Evolutionary conservation across 2,888 invertebrate species (phyloP), one percentile per base, ranked within the genome.

Genomic region (Emesis furor): DNA sequence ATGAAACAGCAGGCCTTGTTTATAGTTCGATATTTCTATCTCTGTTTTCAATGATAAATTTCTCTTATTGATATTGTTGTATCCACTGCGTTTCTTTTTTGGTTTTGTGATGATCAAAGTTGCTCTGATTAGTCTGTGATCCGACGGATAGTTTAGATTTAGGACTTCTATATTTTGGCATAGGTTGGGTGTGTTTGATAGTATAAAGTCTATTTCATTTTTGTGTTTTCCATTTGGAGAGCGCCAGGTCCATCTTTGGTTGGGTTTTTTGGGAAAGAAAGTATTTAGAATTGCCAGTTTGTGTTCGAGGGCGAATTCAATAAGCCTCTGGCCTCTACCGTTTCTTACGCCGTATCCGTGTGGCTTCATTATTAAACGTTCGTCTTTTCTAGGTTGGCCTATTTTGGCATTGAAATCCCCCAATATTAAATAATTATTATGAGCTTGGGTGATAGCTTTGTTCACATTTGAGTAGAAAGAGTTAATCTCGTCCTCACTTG

Each of bases 151-250:
- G 32, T 79, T 80, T 24, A 83, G 10, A 30, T 78, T 86, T 55
- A 86, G n/a, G 8, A 76, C 59, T 76, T 84, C 78, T 10, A 84
- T 72, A 67, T 86, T 86, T 76, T 86, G 65, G 12, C 87, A 81
- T n/a, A 84, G 8, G 0, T 68, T 1, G 12, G 82, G 82, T 35
- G 35, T 51, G 37, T 88, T 89, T 65, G 87, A 82, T 24, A 89
- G 37, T 1, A 89, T 75, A 37, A 39, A 84, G 55, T 88, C 86
- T 4, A 89, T 88, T 78, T 88, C 87, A 17, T 87, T 88, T 78
- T 84, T 85, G 17, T 71, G 12, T 46, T 78, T 46, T 10, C 24
- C 24, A 24, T 24, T 24, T 24, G 24, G 24, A 24, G 24, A 24
- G 24, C 24, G 24, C 24, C 24, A 24, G 24, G 24, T 24, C 24